Evolutionary conservation across 2,113 vertebrate species (phyloP), one percentile per base, ranked within the genome.

Genomic region (Motacilla alba): DNA sequence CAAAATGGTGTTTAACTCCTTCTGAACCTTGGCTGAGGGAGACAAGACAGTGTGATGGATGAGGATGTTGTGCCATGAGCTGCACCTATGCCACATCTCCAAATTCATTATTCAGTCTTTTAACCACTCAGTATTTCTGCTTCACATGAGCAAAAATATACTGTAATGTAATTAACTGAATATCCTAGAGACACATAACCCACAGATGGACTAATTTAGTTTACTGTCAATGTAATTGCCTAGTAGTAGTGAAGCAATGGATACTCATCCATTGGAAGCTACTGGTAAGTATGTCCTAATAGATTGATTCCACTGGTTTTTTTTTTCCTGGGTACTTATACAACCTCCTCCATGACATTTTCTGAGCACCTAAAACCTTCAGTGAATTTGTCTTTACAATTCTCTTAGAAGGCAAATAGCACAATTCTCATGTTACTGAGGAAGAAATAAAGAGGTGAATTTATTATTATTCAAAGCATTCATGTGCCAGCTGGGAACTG

Each of bases 141-240:
- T 83, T 80, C 92, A 90, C 52, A 60, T 53, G 59, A 94, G 58
- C 79, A 85, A 94, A 96, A 90, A 87, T 87, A 95, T 30, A 93
- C 70, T 19, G 3, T 91, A 82, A 91, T 76, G 67, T 79, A 95
- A 91, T 96, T 89, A 96, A 87, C 46, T 69, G 67, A 94, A 90
- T 96, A 83, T 93, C 91, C 91, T 50, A 85, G 87, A 88, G 90
- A 91, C 72, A 67, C 81, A 82, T 96, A 95, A 85, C 47, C 75
- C 91, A 94, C 84, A 97, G 89, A 88, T 63, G 67, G 91, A 94
- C 82, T 94, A 66, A 93, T 96, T 95, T 88, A 88, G 55, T 90
- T 94, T 95, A 85, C 83, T 91, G 82, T 67, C 88, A 91, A 28
- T 52, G 41, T 89, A 93, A 95, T 90, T 92, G 83, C 83, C 89